Conservation (phyloP, 2,113 vertebrate species). For the Chaenocephalus aceratus region DNA sequence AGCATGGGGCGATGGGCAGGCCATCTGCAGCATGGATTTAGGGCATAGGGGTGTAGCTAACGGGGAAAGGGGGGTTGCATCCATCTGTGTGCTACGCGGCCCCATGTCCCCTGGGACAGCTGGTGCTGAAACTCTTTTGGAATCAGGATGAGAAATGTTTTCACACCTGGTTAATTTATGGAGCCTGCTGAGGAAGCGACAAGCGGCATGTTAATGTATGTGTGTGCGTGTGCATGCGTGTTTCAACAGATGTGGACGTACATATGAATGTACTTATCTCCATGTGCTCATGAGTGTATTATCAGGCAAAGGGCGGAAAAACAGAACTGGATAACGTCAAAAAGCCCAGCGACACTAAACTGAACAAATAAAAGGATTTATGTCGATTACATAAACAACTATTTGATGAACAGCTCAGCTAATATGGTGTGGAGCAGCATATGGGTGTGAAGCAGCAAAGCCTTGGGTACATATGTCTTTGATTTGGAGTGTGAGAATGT, state of each 20-base stretch:
- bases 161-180: slow-evolving; percentile 54
- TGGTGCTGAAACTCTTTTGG: not conserved
- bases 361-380: not conserved
- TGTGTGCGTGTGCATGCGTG: not conserved
- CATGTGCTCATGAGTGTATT: not conserved
- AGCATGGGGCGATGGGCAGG: not conserved
- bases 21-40: slow-evolving; percentile 28
- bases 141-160: slow-evolving; percentile 42
- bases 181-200: slow-evolving; percentile 21
- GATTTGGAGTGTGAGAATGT: slow-evolving; percentile 7
- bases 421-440: not conserved
- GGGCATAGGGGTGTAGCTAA: not conserved
- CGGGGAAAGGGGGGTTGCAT: slow-evolving; percentile 8
- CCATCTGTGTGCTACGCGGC: slow-evolving; percentile 7
- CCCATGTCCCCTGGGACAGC: slow-evolving; percentile 2
- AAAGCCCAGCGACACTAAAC: not conserved
- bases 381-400: not conserved
- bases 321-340: not conserved
- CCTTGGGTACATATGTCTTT: slow-evolving; percentile 1
- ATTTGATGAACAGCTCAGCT: not conserved
- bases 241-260: not conserved
- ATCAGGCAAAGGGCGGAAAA: not conserved
- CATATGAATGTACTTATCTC: slow-evolving; percentile 16
- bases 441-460: not conserved
- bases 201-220: slow-evolving; percentile 9